These are phyloP conservation scores for Drosophila funebris DNA, from an alignment of 1,140 invertebrate genomes.

Conservation along the genomic window DNA sequence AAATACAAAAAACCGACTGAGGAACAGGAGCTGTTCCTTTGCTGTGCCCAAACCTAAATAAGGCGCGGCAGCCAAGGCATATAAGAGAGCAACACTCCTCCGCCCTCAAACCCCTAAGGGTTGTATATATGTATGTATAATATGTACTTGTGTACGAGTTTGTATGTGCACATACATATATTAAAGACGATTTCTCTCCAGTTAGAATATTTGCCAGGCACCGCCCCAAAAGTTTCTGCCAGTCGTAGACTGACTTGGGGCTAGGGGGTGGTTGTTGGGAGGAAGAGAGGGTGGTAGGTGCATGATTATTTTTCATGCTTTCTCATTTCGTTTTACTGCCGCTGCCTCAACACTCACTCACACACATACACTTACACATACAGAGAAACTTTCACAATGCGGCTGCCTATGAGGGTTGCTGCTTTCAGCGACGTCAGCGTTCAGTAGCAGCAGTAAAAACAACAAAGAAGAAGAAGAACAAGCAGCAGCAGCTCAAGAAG, in stretches of 20 bases:
- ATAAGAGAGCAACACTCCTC: constrained; percentile 3
- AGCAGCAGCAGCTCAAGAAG: constrained; percentile 19
- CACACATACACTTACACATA: constrained; percentile 26
- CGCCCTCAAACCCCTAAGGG: background rate
- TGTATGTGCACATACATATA: constrained; percentile 7
- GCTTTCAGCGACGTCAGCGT: constrained; percentile 20
- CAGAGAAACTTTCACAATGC: constrained; percentile 70
- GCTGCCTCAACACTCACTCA: constrained; percentile 21
- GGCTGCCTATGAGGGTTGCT: constrained; percentile 63
- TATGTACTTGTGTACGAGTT: background rate
- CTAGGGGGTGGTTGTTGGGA: background rate
- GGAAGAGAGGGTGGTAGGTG: constrained; percentile 11
- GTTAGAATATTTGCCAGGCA: constrained; percentile 73
- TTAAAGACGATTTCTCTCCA: constrained; percentile 51
- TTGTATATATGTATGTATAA: constrained; percentile 13
- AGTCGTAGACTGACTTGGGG: constrained; percentile 41
- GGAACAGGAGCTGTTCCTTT: constrained; percentile 45
- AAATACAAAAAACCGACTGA: constrained; percentile 37
- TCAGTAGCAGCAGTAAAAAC: constrained; percentile 8
- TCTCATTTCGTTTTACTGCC: constrained; percentile 76
- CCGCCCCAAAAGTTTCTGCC: constrained; percentile 69
- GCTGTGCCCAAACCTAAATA: constrained; percentile 34
- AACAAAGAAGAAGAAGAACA: constrained; percentile 5
- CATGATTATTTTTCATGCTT: constrained; percentile 79
- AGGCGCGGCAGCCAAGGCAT: constrained; percentile 31